Percentiles rank a stretch among this genome's conserved stretches.
Conservation (phyloP, 2,113 vertebrate genomes). For the Upupa epops region DNA sequence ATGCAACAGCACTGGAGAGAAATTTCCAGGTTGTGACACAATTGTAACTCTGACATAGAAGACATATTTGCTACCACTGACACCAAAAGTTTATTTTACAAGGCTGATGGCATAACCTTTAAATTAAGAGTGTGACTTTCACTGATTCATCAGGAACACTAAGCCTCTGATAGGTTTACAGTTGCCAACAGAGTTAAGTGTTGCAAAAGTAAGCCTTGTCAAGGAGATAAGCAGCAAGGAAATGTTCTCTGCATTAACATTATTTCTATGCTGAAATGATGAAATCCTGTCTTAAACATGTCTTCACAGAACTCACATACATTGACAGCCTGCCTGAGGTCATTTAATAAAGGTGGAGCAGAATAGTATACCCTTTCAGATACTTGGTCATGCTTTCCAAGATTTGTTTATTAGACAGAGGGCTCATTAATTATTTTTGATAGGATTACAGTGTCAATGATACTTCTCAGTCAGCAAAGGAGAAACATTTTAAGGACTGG, state of each 20-base stretch:
- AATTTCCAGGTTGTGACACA: constrained; percentile 63
- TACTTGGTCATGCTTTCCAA: not conserved
- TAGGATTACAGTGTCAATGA: not conserved
- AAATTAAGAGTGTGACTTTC: constrained; percentile 26
- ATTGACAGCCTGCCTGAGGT: not conserved
- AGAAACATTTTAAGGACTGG: not conserved
- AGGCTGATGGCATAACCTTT: constrained; percentile 26
- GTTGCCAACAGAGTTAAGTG: constrained; percentile 21
- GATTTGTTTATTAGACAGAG: not conserved
- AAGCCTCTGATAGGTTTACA: constrained; percentile 23
- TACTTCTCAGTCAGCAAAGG: not conserved
- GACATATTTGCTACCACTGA: constrained; percentile 62
- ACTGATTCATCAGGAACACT: constrained; percentile 47
- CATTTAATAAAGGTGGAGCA: constrained; percentile 3
- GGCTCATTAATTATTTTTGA: not conserved
- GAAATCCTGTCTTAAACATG: not conserved
- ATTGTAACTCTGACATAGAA: constrained; percentile 61
- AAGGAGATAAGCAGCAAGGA: not conserved
- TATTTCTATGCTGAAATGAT: not conserved
- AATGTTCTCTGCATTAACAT: constrained; percentile 19
- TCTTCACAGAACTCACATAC: not conserved
- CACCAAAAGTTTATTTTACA: constrained; percentile 52
- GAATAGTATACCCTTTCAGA: not conserved
- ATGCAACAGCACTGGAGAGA: constrained; percentile 54
- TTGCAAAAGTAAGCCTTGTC: constrained; percentile 21